Evolutionary conservation across 1,140 invertebrate genomes (phyloP).

Genomic region (Camponotus pennsylvanicus): DNA sequence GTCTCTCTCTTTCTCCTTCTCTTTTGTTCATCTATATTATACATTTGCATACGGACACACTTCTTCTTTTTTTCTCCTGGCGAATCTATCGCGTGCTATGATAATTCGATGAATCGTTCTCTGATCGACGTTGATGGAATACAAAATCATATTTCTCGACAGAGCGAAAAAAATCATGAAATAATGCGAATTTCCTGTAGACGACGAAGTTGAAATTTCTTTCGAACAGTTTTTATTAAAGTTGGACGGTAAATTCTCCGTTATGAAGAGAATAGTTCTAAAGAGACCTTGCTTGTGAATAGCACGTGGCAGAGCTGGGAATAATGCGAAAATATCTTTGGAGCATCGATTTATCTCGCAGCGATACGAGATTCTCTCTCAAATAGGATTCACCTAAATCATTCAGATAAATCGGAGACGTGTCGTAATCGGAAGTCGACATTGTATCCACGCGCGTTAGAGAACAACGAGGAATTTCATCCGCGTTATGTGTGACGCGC

Average conservation of each 20-base stretch:
- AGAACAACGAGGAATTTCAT: background rate
- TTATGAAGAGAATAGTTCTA: background rate
- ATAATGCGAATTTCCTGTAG: too few relatives aligned
- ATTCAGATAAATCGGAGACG: background rate
- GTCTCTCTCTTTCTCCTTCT: background rate
- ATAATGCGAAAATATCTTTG: slow-evolving; percentile 7
- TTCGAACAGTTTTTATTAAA: too few relatives aligned
- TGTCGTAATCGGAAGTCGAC: slow-evolving; percentile 36
- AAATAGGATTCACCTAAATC: background rate
- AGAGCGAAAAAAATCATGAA: too few relatives aligned
- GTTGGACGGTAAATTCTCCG: too few relatives aligned
- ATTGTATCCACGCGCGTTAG: background rate
- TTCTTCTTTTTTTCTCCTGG: background rate
- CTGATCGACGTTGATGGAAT: background rate
- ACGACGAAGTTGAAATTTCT: background rate
- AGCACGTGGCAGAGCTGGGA: slow-evolving; percentile 10
- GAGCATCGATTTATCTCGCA: slow-evolving; percentile 27
- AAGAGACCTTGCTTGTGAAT: slow-evolving; percentile 11
- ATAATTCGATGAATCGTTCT: background rate
- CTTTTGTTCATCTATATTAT: background rate
- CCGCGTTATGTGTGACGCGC: background rate
- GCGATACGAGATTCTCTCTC: background rate
- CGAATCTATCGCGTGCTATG: background rate
- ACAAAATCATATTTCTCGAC: background rate
- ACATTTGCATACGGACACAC: background rate